A percentile compares a stretch with the other conserved stretches of the same genome.
Conservation (phyloP, 2,888 invertebrate species). For the Drosophila atripex region DNA sequence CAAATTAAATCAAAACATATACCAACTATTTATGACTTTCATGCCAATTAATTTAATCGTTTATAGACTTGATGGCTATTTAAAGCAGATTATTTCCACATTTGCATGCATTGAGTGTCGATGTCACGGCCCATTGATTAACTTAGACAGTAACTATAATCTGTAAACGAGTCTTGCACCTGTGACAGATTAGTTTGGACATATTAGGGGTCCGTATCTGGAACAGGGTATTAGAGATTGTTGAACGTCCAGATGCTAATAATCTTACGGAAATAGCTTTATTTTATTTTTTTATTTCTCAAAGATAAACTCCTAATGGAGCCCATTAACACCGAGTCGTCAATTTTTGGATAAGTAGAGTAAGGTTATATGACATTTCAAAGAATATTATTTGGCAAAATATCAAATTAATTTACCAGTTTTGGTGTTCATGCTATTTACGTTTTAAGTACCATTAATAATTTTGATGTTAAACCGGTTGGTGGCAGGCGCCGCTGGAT, state of each 20-base stretch:
- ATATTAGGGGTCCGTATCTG: slow-evolving; percentile 13
- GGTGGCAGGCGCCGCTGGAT: slow-evolving; percentile 32
- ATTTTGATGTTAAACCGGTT: slow-evolving; percentile 28
- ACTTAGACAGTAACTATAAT: slow-evolving; percentile 1
- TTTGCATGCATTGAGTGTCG: slow-evolving; percentile 19
- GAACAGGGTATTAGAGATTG: slow-evolving; percentile 24
- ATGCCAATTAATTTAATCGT: slow-evolving; percentile 28
- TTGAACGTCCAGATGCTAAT: background rate
- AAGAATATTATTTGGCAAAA: slow-evolving; percentile 9
- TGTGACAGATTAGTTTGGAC: slow-evolving; percentile 26
- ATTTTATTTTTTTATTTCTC: background rate
- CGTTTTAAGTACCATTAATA: slow-evolving; percentile 25
- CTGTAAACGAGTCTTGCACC: slow-evolving; percentile 23
- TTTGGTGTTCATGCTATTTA: slow-evolving; percentile 6
- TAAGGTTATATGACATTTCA: slow-evolving; percentile 16
- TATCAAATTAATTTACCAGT: slow-evolving; percentile 18
- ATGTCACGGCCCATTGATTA: slow-evolving; percentile 15
- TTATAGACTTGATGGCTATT: slow-evolving; percentile 8
- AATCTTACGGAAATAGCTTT: slow-evolving; percentile 14
- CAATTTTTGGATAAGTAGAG: slow-evolving; percentile 6
- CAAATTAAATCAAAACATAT: slow-evolving; percentile 1
- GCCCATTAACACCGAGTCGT: slow-evolving; percentile 14
- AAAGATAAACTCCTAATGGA: too few relatives aligned
- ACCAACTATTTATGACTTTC: slow-evolving; percentile 19
- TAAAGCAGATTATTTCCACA: slow-evolving; percentile 20